Percentiles rank a stretch among this genome's conserved stretches.
Evolutionary conservation across 2,797 vertebrate genomes (phyloP).

Genomic region (Chelidonichthys spinosus): DNA sequence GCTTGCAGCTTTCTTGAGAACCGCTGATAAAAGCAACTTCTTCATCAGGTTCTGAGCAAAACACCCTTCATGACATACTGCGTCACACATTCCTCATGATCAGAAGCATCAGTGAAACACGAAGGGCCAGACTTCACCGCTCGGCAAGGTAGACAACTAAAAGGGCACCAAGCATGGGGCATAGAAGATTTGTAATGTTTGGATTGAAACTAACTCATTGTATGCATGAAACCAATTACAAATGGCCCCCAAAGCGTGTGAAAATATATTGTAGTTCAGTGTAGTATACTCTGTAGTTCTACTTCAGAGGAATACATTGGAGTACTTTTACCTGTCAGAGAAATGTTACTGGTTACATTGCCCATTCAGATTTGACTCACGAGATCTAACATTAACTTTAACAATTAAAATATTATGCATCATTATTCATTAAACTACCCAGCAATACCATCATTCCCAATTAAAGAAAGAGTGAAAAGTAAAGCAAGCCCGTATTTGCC

Average conservation of each 20-base stretch:
- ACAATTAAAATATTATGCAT: no score
- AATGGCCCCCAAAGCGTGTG: neutral
- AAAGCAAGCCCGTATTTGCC: no score
- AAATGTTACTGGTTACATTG: neutral
- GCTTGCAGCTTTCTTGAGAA: no score
- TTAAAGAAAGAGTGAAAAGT: no score
- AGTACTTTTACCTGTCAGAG: neutral
- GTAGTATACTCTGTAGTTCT: neutral
- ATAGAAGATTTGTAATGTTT: neutral
- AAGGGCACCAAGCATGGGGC: no score
- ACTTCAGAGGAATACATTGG: neutral
- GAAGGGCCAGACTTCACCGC: no score
- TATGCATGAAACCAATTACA: neutral
- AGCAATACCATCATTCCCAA: no score
- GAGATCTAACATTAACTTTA: neutral
- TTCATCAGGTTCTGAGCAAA: neutral
- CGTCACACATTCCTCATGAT: neutral
- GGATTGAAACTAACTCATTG: no score
- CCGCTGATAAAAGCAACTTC: neutral
- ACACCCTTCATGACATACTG: neutral
- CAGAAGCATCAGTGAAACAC: neutral
- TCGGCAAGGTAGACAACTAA: no score
- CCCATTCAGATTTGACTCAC: neutral
- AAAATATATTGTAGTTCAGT: neutral
- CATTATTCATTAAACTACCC: no score